Percentiles rank a stretch among this genome's conserved stretches.
Evolutionary conservation across 1,140 invertebrate species (phyloP).

Genomic region (Leptinotarsa lineolata): DNA sequence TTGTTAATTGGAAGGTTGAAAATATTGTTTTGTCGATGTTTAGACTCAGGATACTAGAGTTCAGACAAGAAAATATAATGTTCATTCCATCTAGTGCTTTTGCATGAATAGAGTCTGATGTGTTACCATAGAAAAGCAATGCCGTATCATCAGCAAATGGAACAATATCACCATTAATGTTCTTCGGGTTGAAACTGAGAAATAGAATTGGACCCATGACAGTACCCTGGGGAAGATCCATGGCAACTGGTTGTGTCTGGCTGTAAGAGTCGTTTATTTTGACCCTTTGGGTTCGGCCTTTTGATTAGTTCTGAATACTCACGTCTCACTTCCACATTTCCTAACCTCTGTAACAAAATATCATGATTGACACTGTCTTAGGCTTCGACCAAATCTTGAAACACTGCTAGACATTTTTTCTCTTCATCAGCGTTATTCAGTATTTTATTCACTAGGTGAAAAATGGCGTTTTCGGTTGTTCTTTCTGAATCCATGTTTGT

Average conservation of each 20-base stretch:
- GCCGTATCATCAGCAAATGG: slow-evolving; percentile 12
- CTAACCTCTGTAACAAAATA: slow-evolving; percentile 13
- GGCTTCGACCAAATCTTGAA: no score
- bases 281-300: not conserved
- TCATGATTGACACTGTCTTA: not conserved
- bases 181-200: not conserved
- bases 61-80: not conserved
- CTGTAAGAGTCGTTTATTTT: not conserved
- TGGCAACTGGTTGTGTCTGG: not conserved
- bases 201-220: slow-evolving; percentile 19
- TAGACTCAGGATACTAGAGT: slow-evolving; percentile 16
- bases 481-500: not conserved
- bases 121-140: slow-evolving; percentile 5
- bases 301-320: not conserved
- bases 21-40: not conserved
- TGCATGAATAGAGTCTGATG: not conserved
- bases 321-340: slow-evolving; percentile 12
- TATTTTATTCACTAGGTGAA: no score
- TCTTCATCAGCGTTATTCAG: no score
- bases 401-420: no score
- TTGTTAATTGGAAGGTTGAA: not conserved
- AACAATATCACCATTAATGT: slow-evolving; percentile 13
- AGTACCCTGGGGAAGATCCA: slow-evolving; percentile 18
- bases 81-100: not conserved
- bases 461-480: no score